Conservation (phyloP, 2,113 vertebrate genomes). For the Oryzias curvinotus region DNA sequence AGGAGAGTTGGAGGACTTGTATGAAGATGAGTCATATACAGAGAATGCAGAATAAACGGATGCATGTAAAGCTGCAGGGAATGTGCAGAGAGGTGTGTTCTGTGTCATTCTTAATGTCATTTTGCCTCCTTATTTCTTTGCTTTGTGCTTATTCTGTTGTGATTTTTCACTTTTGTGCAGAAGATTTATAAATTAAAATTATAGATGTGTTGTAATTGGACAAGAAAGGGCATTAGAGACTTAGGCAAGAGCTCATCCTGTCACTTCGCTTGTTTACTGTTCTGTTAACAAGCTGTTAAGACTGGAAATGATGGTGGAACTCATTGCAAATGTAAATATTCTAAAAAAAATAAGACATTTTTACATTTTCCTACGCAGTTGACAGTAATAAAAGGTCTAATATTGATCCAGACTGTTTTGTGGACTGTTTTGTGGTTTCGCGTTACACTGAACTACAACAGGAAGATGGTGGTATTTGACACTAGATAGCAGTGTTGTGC, state of each 20-base stretch:
- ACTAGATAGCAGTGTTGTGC: conserved; percentile 14
- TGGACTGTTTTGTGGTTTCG: conserved; percentile 1
- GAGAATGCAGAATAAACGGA: conserved; percentile 44
- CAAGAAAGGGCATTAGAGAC: too few relatives aligned
- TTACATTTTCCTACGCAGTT: conserved; percentile 62
- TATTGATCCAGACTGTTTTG: conserved; percentile 7
- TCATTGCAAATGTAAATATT: conserved; percentile 40
- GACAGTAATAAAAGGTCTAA: conserved; percentile 46
- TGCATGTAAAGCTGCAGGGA: background rate
- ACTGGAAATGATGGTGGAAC: background rate
- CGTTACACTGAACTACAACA: background rate
- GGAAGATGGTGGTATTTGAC: background rate
- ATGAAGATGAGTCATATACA: conserved; percentile 69
- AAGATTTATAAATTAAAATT: background rate
- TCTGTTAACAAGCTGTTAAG: background rate
- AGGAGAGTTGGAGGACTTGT: conserved; percentile 76
- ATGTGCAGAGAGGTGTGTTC: conserved; percentile 3
- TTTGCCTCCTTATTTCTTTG: background rate
- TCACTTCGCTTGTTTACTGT: background rate
- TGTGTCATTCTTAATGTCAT: conserved; percentile 7
- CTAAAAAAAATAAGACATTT: conserved; percentile 45
- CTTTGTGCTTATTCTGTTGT: background rate
- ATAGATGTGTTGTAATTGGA: background rate
- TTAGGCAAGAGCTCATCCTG: background rate
- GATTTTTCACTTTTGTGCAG: background rate